Evolutionary conservation across 2,797 vertebrate species (phyloP).

Genomic region (Myotis pilosus): DNA sequence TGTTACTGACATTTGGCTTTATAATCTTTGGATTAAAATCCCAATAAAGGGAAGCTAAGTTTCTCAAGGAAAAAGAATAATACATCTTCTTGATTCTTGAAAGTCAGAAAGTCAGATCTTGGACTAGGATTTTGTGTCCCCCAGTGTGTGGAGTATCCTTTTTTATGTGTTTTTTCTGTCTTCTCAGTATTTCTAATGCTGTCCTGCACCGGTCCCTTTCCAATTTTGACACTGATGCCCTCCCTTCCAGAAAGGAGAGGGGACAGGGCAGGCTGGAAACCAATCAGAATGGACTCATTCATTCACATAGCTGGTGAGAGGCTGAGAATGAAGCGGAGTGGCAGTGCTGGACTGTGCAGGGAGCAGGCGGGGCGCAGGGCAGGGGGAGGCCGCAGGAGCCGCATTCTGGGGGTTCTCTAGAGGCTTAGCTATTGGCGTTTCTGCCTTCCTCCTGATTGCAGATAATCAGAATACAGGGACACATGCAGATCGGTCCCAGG

Average conservation of each 20-base stretch:
- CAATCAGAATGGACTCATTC: not conserved
- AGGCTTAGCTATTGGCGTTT: not conserved
- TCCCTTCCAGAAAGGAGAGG: not conserved
- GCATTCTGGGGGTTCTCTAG: not conserved
- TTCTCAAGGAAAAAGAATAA: not conserved
- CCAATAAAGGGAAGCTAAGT: not conserved
- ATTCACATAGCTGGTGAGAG: not conserved
- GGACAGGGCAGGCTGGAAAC: not conserved
- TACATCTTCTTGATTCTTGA: not conserved
- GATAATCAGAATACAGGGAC: not conserved
- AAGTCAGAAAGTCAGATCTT: not conserved
- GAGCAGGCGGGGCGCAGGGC: not conserved
- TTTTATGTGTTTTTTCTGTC: too few relatives aligned
- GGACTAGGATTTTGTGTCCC: not conserved
- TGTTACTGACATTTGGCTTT: not conserved
- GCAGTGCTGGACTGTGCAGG: too few relatives aligned
- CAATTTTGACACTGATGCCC: not conserved
- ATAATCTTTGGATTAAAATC: conserved; percentile 20
- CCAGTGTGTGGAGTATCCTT: not conserved
- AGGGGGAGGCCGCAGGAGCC: not conserved
- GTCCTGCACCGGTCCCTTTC: not conserved
- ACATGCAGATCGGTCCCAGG: not conserved
- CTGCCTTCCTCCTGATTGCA: not conserved
- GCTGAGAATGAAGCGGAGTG: not conserved
- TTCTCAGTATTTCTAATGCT: not conserved